phyloP scores from a whole-genome alignment of 2,888 invertebrate species.

The Cephus runcator region DNA sequence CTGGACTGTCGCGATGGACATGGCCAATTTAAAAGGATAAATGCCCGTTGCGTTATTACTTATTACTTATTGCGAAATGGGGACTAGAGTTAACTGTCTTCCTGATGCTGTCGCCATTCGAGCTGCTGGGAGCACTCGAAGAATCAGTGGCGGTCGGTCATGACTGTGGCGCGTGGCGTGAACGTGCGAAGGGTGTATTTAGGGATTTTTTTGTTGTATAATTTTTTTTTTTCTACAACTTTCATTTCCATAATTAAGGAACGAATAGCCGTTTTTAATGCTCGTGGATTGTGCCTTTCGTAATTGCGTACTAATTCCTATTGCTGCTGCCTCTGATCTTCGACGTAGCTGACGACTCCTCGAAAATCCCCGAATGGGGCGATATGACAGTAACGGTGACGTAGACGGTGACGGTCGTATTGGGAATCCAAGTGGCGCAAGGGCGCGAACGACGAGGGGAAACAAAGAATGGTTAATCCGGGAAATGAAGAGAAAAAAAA shows the following conservation, averaged over 20 bases:
- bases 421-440: not conserved
- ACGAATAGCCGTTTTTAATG: not conserved
- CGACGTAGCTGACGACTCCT: conserved; percentile 57
- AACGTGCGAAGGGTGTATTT: not conserved
- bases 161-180: not conserved
- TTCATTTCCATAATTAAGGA: not conserved
- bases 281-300: not conserved
- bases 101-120: not conserved
- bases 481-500: conserved; percentile 5
- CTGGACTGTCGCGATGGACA: not conserved
- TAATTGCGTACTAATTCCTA: conserved; percentile 45
- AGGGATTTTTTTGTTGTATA: not conserved
- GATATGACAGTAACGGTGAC: conserved; percentile 2
- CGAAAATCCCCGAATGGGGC: conserved; percentile 41
- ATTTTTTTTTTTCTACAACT: not conserved
- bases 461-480: not conserved
- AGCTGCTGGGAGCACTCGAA: not conserved
- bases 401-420: not conserved
- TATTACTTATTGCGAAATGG: not conserved
- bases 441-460: not conserved
- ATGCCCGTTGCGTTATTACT: conserved; percentile 11
- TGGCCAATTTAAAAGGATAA: conserved; percentile 18
- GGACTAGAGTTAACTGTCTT: not conserved
- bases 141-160: not conserved
- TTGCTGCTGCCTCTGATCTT: conserved; percentile 59